Conservation (phyloP, 1,140 invertebrate species). For the Mamestra configurata region DNA sequence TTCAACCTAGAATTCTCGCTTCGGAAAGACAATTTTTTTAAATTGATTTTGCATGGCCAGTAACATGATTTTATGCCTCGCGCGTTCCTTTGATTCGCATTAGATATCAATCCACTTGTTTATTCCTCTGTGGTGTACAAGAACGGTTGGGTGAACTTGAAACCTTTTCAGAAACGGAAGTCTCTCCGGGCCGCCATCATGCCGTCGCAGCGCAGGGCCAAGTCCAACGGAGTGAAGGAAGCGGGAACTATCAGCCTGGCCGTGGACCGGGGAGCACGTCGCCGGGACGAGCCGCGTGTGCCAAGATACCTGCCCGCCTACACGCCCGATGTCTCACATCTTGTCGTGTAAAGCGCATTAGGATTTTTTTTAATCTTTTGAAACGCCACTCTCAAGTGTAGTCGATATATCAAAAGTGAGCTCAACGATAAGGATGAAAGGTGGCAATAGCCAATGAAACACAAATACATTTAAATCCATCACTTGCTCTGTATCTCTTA, state of each 20-base stretch:
- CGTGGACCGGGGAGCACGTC: constrained; percentile 90
- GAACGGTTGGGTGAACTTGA: constrained; percentile 57
- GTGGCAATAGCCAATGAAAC: too few relatives aligned
- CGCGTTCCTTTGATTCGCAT: not conserved
- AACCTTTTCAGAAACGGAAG: constrained; percentile 92
- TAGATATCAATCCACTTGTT: constrained; percentile 41
- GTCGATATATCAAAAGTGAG: too few relatives aligned
- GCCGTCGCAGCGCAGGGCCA: constrained; percentile 92
- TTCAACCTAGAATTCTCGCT: not conserved
- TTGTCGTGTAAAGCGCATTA: constrained; percentile 89
- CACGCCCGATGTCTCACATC: constrained; percentile 91
- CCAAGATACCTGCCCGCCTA: constrained; percentile 90
- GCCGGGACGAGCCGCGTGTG: constrained; percentile 87
- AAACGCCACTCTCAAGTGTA: not conserved
- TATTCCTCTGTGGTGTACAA: constrained; percentile 43
- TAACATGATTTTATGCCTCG: too few relatives aligned
- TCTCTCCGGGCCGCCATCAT: constrained; percentile 92
- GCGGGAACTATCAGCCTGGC: constrained; percentile 92
- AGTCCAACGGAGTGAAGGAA: constrained; percentile 94
- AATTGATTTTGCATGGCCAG: not conserved
- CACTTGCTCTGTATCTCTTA: too few relatives aligned
- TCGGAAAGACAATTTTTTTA: not conserved
- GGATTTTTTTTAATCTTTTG: not conserved
- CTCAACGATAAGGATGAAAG: too few relatives aligned
- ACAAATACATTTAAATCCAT: too few relatives aligned